Conservation (phyloP, 2,113 vertebrate species). For the Pycnonotus jocosus region DNA sequence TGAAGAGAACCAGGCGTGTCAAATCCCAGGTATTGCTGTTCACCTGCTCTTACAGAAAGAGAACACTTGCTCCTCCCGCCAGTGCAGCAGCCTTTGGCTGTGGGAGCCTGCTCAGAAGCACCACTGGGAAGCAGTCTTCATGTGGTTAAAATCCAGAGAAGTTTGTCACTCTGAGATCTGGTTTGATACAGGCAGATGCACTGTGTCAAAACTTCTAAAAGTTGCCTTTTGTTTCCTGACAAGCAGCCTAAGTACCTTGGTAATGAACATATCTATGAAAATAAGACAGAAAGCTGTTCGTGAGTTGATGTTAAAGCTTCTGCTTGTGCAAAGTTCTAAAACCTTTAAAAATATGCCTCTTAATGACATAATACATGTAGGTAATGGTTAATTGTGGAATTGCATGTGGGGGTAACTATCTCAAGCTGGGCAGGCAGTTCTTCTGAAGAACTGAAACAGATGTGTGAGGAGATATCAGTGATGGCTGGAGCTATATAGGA, state of each 20-base stretch:
- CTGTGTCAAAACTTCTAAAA: background rate
- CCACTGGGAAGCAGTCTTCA: background rate
- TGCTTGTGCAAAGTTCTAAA: background rate
- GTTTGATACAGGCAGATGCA: background rate
- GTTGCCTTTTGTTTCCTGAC: background rate
- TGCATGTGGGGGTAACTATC: background rate
- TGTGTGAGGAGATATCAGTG: background rate
- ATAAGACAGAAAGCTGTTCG: background rate
- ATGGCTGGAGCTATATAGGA: background rate
- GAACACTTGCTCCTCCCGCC: background rate
- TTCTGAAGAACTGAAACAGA: background rate
- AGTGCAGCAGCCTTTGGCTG: background rate
- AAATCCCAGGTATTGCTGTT: slow-evolving; percentile 74
- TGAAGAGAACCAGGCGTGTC: slow-evolving; percentile 77
- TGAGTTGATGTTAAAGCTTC: background rate
- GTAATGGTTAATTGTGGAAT: background rate
- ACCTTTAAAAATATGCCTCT: background rate
- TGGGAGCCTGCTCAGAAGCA: background rate
- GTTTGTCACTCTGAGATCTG: background rate
- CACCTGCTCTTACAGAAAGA: background rate
- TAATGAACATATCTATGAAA: background rate
- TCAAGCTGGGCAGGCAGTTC: background rate
- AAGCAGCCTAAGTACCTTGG: background rate
- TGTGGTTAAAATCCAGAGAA: background rate
- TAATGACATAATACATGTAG: background rate